Evolutionary conservation across 2,797 vertebrate genomes (phyloP).

Genomic region (Eptatretus atami): DNA sequence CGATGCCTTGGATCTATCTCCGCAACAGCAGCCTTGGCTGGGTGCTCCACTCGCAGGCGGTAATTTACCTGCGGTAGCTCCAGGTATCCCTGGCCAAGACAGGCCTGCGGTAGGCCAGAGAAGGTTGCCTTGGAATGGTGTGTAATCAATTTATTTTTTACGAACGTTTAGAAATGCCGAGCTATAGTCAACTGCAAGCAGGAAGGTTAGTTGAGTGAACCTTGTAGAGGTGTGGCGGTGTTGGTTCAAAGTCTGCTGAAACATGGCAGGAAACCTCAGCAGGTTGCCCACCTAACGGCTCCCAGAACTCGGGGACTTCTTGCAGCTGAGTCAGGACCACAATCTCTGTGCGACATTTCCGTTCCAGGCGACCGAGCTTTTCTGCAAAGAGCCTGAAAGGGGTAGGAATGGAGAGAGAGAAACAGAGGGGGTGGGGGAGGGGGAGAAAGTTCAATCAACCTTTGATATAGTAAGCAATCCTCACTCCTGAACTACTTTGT

Average conservation of each 20-base stretch:
- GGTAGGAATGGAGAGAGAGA: accelerated
- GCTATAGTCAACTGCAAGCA: too few relatives aligned
- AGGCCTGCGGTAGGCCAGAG: slow-evolving; percentile 19
- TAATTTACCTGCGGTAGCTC: slow-evolving; percentile 96
- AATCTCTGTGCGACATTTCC: slow-evolving; percentile 72
- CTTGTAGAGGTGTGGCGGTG: slow-evolving; percentile 79
- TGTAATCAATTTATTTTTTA: slow-evolving; percentile 11
- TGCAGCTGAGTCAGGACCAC: slow-evolving; percentile 30
- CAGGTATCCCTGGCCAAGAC: slow-evolving; percentile 67
- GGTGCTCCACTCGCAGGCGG: slow-evolving; percentile 79
- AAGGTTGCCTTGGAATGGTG: too few relatives aligned
- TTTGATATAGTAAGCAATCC: too few relatives aligned
- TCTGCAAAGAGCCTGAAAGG: slow-evolving; percentile 46
- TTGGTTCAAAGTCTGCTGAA: slow-evolving; percentile 42
- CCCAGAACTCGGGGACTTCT: slow-evolving; percentile 58
- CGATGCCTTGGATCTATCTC: slow-evolving; percentile 53
- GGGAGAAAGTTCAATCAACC: too few relatives aligned
- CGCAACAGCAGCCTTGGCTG: slow-evolving; percentile 37
- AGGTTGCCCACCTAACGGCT: slow-evolving; percentile 43
- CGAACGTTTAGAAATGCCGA: too few relatives aligned
- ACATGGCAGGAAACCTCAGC: slow-evolving; percentile 56
- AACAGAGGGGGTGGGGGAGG: too few relatives aligned
- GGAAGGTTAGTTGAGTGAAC: slow-evolving; percentile 12
- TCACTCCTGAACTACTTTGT: too few relatives aligned
- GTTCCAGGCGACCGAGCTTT: slow-evolving; percentile 88